Base-by-base conservation (phyloP, 2,797 vertebrate genomes). In the Peromyscus eremicus region DNA sequence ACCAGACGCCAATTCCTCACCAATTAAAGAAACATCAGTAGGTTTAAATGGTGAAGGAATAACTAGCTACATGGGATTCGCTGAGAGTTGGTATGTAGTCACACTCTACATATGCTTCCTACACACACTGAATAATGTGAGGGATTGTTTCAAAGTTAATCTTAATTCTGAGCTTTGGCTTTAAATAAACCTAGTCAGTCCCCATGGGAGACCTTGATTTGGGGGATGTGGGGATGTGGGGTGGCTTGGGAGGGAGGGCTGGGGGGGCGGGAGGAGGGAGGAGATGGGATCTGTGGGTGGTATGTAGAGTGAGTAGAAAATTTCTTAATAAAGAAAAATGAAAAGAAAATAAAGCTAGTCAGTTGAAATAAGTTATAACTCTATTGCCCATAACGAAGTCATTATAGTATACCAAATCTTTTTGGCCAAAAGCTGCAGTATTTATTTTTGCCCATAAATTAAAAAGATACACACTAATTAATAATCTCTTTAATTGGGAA, bases 361-460 rank as follows among this genome's bases (percentile, higher is more conserved):
- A 43, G 17, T 25, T 8, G 6, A 29, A 27, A n/a, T 32, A 46
- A 75, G 55, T 79, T 66, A 5, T 88, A 84, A 84, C 81, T 79
- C 3, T 25, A 49, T 34, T 90, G 64, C 34, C 62, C 52, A 86
- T 2, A 34, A 19, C 55, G 81, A 37, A 94, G 32, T 82, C 73
- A 94, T 70, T 43, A 21, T 3, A 80, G 82, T 32, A 79, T 40
- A 27, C 17, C 40, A 84, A 91, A 85, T n/a, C 49, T 27, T 76
- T 89, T 52, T 80, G 13, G 49, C 21, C 77, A 88, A 92, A 96
- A 94, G 29, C 19, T 84, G 13, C 7, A 68, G 82, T 55, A 82
- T 83, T 77, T 75, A 80, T 37, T 29, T 66, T 62, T 96, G 2
- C 70, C 73, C 92, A 13, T 46, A 94, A 91, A 81, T 89, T 94